phyloP scores from a whole-genome alignment of 2,113 vertebrate genomes.

The Lates calcarifer region DNA sequence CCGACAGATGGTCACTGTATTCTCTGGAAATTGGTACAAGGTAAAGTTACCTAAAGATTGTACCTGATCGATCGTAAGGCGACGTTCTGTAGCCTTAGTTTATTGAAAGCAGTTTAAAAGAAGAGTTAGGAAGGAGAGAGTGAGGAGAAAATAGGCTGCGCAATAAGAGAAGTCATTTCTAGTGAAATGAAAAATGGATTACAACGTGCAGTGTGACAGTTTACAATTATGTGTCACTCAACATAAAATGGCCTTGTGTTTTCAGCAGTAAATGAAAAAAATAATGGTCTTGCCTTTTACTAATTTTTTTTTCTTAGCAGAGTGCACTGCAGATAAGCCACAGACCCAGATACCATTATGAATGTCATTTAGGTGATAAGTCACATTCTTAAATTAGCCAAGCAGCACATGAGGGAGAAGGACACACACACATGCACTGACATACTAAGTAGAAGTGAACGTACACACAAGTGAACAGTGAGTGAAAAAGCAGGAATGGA shows the following conservation, averaged over 20 bases:
- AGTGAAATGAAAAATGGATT: constrained; percentile 54
- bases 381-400: constrained; percentile 74
- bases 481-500: constrained; percentile 39
- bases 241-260: constrained; percentile 30
- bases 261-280: constrained; percentile 44
- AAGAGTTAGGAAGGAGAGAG: constrained; percentile 76
- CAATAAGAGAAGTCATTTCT: constrained; percentile 49
- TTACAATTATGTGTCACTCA: constrained; percentile 50
- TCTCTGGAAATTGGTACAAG: constrained; percentile 77
- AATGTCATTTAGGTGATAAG: constrained; percentile 71
- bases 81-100: constrained; percentile 89
- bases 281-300: constrained; percentile 32
- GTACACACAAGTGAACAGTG: not conserved
- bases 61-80: constrained; percentile 91
- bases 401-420: constrained; percentile 61
- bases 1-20: constrained; percentile 53
- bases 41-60: constrained; percentile 89
- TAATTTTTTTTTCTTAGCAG: constrained; percentile 23
- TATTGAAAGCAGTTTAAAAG: constrained; percentile 81
- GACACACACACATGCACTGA: constrained; percentile 28
- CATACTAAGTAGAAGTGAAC: constrained; percentile 7
- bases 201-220: constrained; percentile 35
- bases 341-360: constrained; percentile 47
- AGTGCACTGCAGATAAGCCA: constrained; percentile 62
- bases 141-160: constrained; percentile 70